phyloP scores from a whole-genome alignment of 2,888 invertebrate species.

The Leptinotarsa tumamoca region DNA sequence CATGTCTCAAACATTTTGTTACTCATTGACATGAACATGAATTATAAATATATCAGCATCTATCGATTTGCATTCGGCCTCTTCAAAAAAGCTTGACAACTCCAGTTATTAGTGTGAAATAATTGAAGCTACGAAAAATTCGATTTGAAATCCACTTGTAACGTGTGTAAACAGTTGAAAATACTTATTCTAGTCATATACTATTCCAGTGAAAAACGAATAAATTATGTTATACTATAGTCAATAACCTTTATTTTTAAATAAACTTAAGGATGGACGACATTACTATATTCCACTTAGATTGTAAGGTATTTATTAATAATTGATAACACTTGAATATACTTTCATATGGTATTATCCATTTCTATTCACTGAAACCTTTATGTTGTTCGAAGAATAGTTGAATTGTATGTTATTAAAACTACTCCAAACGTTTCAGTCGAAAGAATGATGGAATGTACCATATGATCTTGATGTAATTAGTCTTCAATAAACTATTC shows the following conservation, averaged over 20 bases:
- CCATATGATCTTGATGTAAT: conserved; percentile 3
- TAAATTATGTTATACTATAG: neutral
- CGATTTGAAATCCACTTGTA: neutral
- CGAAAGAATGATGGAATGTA: neutral
- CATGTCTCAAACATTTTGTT: too few species aligned
- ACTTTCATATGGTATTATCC: neutral
- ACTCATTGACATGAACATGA: too few species aligned
- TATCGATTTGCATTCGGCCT: too few species aligned
- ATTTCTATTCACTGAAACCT: neutral
- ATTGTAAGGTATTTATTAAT: conserved; percentile 15
- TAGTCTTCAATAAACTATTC: conserved; percentile 5
- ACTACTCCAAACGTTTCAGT: neutral
- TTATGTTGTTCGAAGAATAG: neutral
- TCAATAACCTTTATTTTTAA: neutral
- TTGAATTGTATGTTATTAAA: neutral
- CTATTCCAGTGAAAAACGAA: conserved; percentile 11
- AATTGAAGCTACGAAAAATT: neutral
- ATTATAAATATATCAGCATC: too few species aligned
- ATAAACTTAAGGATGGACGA: conserved; percentile 1
- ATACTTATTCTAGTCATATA: conserved; percentile 11
- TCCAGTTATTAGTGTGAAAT: too few species aligned
- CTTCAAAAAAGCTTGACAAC: too few species aligned
- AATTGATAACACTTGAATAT: conserved; percentile 6
- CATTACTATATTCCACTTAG: conserved; percentile 17
- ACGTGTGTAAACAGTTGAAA: neutral